A percentile compares a stretch with the other conserved stretches of the same genome.
phyloP scores from a whole-genome alignment of 2,888 invertebrate species.

The Tipula confusa region DNA sequence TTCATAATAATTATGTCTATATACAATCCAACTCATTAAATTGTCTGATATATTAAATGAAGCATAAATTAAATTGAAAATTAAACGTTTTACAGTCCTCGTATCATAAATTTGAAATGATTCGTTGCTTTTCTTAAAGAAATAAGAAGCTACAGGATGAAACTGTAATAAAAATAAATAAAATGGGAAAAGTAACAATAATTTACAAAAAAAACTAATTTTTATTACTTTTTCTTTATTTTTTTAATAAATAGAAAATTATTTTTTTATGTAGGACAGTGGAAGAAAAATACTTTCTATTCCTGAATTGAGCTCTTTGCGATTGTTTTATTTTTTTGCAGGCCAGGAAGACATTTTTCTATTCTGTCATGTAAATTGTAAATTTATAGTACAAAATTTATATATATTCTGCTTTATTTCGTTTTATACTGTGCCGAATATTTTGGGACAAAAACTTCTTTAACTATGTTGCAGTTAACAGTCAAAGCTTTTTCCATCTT shows the following conservation, averaged over 20 bases:
- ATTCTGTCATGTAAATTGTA: too few relatives aligned
- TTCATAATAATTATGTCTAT: background rate
- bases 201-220: background rate
- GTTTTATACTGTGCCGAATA: too few relatives aligned
- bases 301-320: background rate
- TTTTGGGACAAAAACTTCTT: too few relatives aligned
- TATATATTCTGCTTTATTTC: too few relatives aligned
- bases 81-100: background rate
- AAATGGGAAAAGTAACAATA: background rate
- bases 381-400: too few relatives aligned
- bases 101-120: background rate
- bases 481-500: too few relatives aligned
- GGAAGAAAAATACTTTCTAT: background rate
- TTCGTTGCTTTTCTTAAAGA: background rate
- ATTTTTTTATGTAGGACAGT: slow-evolving; percentile 8
- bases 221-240: background rate
- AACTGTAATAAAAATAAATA: background rate
- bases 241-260: background rate
- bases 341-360: too few relatives aligned
- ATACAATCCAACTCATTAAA: background rate
- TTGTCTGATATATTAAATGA: background rate
- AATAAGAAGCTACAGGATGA: background rate
- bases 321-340: background rate
- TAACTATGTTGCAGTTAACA: too few relatives aligned
- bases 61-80: background rate